These are phyloP conservation scores for Sciurus carolinensis DNA, from an alignment of 2,797 vertebrate genomes.

Conservation along the genomic window DNA sequence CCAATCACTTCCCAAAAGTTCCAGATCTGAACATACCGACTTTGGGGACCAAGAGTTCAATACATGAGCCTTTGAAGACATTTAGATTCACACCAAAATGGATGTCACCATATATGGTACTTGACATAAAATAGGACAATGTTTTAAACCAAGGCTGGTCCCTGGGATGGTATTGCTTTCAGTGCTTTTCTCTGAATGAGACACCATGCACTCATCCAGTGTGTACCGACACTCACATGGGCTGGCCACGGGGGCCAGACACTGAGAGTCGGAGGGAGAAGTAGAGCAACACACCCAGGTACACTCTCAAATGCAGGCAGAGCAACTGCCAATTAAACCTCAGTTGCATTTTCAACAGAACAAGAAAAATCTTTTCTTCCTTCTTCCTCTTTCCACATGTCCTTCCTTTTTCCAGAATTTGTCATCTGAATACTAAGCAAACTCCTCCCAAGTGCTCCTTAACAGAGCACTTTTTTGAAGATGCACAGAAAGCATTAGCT, in stretches of 20 bases:
- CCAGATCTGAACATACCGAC: too few species aligned
- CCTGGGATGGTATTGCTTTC: not conserved
- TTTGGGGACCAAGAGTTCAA: too few species aligned
- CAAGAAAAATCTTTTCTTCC: too few species aligned
- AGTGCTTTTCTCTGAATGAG: not conserved
- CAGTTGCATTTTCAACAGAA: not conserved
- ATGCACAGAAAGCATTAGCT: not conserved
- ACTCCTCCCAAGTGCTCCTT: not conserved
- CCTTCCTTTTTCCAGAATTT: too few species aligned
- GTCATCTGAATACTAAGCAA: not conserved
- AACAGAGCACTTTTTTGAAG: not conserved
- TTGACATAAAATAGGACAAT: too few species aligned
- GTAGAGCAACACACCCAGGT: fast-evolving
- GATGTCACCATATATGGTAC: not conserved
- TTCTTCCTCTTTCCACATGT: not conserved
- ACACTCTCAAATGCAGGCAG: not conserved
- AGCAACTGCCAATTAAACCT: fast-evolving
- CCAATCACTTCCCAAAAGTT: too few species aligned
- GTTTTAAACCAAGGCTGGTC: not conserved
- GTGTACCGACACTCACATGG: fast-evolving
- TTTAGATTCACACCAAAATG: too few species aligned
- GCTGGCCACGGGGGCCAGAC: not conserved
- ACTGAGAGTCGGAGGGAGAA: not conserved
- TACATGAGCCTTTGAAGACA: too few species aligned
- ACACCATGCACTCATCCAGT: fast-evolving